A percentile compares a stretch with the other conserved stretches of the same genome.
These are phyloP conservation scores for Ranitomeya imitator DNA, from an alignment of 2,113 vertebrate genomes.

Conservation along the genomic window DNA sequence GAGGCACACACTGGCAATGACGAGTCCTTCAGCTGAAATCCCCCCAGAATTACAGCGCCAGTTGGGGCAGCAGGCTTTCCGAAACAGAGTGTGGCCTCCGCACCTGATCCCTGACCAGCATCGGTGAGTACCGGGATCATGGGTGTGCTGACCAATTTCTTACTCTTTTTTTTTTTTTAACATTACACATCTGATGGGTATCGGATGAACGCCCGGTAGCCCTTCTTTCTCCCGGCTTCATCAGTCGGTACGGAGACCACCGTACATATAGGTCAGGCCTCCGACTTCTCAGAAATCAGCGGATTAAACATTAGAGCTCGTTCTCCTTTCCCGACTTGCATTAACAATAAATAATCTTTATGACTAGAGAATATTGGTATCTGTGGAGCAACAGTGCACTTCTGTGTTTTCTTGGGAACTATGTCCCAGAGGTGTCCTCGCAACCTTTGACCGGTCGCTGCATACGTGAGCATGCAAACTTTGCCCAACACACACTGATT, in stretches of 20 bases:
- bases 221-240: no score
- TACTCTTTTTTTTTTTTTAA: neutral
- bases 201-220: no score
- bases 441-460: slow-evolving; percentile 30
- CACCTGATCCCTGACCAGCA: slow-evolving; percentile 84
- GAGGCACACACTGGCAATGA: slow-evolving; percentile 96
- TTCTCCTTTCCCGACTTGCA: neutral
- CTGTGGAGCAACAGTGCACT: neutral
- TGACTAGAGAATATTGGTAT: neutral
- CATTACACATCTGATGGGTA: no score
- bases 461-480: slow-evolving; percentile 14
- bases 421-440: neutral
- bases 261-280: no score
- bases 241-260: no score
- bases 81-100: slow-evolving; percentile 91
- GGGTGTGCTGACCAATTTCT: neutral
- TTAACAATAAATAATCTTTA: neutral
- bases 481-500: slow-evolving; percentile 9
- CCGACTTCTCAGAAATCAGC: neutral
- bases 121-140: slow-evolving; percentile 83
- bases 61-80: slow-evolving; percentile 83
- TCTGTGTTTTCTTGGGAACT: slow-evolving; percentile 14
- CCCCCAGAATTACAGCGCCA: slow-evolving; percentile 91
- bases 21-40: slow-evolving; percentile 90
- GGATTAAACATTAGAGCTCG: neutral